A percentile compares a stretch with the other conserved stretches of the same genome.
Evolutionary conservation across 2,797 vertebrate genomes (phyloP).

Genomic region (Phrynocephalus guinanensis): DNA sequence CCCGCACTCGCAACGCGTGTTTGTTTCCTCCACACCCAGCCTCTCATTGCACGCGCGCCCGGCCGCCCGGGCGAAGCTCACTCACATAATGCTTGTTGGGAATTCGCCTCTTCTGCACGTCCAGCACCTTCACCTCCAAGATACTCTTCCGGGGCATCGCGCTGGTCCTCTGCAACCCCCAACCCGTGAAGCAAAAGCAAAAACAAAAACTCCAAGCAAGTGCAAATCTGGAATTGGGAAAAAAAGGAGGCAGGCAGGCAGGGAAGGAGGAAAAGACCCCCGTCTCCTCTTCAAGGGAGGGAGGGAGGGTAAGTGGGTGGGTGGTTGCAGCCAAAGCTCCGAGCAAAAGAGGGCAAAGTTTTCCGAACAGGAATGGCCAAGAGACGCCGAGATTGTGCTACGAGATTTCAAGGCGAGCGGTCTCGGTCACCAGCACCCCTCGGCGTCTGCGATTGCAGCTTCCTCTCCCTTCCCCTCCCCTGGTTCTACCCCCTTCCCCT

Average conservation of each 20-base stretch:
- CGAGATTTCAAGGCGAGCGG: neutral
- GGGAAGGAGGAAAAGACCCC: neutral
- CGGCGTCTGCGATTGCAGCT: slow-evolving; percentile 11
- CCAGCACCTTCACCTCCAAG: slow-evolving; percentile 84
- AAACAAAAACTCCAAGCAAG: neutral
- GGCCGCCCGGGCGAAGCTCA: slow-evolving; percentile 25
- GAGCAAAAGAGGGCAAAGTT: neutral
- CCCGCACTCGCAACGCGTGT: neutral
- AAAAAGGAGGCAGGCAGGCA: neutral
- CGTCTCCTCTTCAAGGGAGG: neutral
- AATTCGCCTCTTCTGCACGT: slow-evolving; percentile 83
- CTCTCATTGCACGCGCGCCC: neutral
- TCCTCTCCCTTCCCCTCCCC: neutral
- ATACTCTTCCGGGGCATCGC: slow-evolving; percentile 82
- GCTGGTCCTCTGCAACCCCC: slow-evolving; percentile 48
- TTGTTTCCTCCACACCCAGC: no score
- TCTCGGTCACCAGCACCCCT: slow-evolving; percentile 24
- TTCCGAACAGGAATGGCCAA: neutral
- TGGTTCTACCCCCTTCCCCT: no score
- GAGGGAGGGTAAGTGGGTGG: neutral
- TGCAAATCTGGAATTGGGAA: neutral
- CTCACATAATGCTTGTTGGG: slow-evolving; percentile 87
- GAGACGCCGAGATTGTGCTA: neutral
- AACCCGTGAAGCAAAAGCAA: slow-evolving; percentile 29
- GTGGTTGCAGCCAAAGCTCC: neutral